Conservation (phyloP, 2,888 invertebrate genomes). For the Camponotus fellah region DNA sequence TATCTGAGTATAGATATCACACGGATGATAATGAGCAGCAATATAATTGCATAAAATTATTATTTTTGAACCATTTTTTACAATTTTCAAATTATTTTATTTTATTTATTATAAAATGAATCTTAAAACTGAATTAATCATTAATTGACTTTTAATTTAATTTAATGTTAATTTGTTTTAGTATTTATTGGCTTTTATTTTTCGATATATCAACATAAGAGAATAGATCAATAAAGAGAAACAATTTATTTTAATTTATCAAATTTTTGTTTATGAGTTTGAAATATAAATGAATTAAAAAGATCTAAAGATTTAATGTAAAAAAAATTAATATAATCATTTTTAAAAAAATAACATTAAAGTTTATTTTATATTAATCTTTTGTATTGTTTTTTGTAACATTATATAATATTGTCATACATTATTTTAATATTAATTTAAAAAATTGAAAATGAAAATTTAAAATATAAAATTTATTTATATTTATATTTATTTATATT, state of each 20-base stretch:
- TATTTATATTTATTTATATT: neutral
- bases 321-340: neutral
- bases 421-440: neutral
- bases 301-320: neutral
- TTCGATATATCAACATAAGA: neutral
- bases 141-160: neutral
- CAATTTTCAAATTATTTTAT: neutral
- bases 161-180: neutral
- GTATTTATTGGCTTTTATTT: neutral
- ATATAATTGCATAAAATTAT: neutral
- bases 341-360: neutral
- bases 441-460: neutral
- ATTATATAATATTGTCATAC: neutral
- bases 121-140: neutral
- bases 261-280: neutral
- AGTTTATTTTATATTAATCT: neutral
- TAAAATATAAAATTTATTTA: neutral
- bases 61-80: neutral
- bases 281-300: neutral
- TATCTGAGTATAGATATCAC: neutral
- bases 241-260: neutral
- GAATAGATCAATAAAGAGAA: neutral
- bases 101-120: neutral
- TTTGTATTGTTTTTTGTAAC: neutral
- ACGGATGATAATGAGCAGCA: constrained; percentile 52